phyloP scores from a whole-genome alignment of 2,797 vertebrate genomes.

The Bradypus variegatus region DNA sequence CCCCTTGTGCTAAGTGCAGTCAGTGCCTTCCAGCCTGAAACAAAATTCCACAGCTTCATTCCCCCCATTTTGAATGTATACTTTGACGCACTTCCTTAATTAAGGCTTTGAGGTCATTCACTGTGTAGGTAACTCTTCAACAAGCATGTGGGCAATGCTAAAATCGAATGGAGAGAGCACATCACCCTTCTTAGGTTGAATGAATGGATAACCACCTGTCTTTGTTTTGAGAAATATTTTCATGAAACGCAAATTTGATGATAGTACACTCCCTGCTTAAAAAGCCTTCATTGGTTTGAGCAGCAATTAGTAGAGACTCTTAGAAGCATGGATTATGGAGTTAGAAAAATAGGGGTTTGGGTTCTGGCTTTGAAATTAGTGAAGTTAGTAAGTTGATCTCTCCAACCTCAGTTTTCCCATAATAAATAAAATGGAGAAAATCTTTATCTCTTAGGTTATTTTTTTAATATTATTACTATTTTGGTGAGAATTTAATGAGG shows the following conservation, averaged over 20 bases:
- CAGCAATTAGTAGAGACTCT: neutral
- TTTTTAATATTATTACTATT: neutral
- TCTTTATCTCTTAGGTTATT: neutral
- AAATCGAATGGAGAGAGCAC: neutral
- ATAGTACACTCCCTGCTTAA: neutral
- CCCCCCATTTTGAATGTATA: neutral
- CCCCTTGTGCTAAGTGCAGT: neutral
- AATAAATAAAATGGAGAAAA: neutral
- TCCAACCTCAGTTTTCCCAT: neutral
- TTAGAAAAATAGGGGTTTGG: neutral
- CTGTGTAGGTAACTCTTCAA: neutral
- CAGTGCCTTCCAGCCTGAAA: neutral
- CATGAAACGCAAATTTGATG: neutral
- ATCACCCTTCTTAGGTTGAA: neutral
- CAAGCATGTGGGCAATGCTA: neutral
- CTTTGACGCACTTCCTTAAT: neutral
- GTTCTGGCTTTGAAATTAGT: neutral
- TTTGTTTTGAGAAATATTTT: neutral
- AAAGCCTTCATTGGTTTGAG: neutral
- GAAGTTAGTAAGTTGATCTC: neutral
- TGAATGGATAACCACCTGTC: neutral
- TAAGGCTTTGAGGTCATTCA: neutral
- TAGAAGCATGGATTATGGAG: neutral
- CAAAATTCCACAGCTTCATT: neutral
- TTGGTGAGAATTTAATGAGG: neutral